These are phyloP conservation scores for Tipula unca DNA, from an alignment of 2,888 invertebrate genomes.

Conservation along the genomic window DNA sequence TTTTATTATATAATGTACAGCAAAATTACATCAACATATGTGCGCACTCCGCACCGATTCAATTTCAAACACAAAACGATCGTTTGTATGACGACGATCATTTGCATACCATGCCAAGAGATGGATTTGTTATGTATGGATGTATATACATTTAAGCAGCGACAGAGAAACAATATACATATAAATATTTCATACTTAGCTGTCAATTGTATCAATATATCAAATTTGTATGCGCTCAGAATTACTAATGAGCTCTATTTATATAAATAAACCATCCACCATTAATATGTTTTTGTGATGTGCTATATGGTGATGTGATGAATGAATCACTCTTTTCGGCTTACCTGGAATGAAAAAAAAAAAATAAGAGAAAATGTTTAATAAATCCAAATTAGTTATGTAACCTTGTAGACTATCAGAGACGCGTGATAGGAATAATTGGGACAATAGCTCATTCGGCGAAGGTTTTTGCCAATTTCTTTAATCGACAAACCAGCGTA, in stretches of 20 bases:
- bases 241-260: neutral
- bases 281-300: neutral
- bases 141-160: too few relatives aligned
- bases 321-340: neutral
- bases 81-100: neutral
- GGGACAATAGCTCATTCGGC: neutral
- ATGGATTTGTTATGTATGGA: too few relatives aligned
- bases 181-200: neutral
- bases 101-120: neutral
- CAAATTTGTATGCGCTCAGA: neutral
- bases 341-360: neutral
- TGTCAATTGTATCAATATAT: neutral
- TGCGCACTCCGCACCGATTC: neutral
- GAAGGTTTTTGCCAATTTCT: too few relatives aligned
- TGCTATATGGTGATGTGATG: neutral
- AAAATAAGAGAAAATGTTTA: neutral
- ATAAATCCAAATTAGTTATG: neutral
- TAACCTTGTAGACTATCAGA: neutral
- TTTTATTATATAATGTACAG: neutral
- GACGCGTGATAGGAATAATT: neutral
- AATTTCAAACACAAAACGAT: neutral
- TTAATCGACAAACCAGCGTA: too few relatives aligned
- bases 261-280: neutral
- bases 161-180: neutral
- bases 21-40: neutral